Evolutionary conservation across 2,797 vertebrate genomes (phyloP).

Genomic region (Danionella dracula): DNA sequence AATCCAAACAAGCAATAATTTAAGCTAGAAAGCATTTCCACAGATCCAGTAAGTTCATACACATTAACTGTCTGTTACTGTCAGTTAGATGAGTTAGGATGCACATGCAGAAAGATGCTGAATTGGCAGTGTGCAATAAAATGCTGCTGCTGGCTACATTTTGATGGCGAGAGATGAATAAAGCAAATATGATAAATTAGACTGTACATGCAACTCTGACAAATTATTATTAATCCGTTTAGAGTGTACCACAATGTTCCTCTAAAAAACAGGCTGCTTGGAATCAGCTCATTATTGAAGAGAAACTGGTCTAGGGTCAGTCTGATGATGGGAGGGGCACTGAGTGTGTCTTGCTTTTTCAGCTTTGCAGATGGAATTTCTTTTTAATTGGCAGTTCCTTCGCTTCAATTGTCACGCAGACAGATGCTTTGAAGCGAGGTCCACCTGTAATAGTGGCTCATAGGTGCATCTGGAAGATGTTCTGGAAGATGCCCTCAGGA

Average conservation of each 20-base stretch:
- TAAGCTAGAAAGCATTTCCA: background rate
- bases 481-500: constrained; percentile 48
- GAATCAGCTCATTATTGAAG: constrained; percentile 57
- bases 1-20: background rate
- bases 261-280: constrained; percentile 61
- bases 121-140: constrained; percentile 51
- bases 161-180: constrained; percentile 68
- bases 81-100: constrained; percentile 47
- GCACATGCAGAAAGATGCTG: constrained; percentile 58
- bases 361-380: constrained; percentile 61
- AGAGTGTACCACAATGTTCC: constrained; percentile 63
- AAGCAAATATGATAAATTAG: constrained; percentile 72
- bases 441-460: constrained; percentile 42
- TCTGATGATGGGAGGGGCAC: constrained; percentile 21
- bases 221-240: constrained; percentile 72
- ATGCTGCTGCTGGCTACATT: constrained; percentile 54
- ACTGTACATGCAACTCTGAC: constrained; percentile 62
- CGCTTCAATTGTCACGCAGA: constrained; percentile 66
- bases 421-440: constrained; percentile 39
- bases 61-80: constrained; percentile 56
- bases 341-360: constrained; percentile 56
- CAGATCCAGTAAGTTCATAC: constrained; percentile 26
- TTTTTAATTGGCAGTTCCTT: constrained; percentile 73
- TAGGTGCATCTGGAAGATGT: constrained; percentile 19
- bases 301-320: constrained; percentile 42